These are phyloP conservation scores for Isichthys henryi DNA, from an alignment of 2,113 vertebrate species.

Conservation along the genomic window DNA sequence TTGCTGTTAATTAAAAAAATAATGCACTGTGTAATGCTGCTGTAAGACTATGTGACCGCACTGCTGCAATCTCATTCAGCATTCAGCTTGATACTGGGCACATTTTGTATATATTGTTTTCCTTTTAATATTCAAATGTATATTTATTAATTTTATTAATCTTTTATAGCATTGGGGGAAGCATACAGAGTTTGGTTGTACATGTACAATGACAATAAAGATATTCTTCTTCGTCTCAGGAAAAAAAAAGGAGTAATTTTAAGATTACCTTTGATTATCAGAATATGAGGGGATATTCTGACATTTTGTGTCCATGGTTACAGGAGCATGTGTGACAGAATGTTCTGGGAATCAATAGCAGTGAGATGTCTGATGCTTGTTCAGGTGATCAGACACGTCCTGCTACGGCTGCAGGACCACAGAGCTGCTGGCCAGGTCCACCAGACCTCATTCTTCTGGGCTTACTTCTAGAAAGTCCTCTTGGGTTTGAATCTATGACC, in stretches of 20 bases:
- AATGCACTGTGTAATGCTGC: background rate
- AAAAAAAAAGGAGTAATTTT: background rate
- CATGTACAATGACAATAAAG: background rate
- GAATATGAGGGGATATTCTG: background rate
- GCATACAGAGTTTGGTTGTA: background rate
- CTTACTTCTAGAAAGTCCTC: conserved; percentile 43
- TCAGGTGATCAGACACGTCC: background rate
- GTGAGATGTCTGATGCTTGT: background rate
- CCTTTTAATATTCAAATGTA: background rate
- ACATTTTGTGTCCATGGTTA: background rate
- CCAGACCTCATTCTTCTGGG: background rate
- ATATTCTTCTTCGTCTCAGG: background rate
- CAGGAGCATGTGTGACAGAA: background rate
- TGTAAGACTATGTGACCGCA: background rate
- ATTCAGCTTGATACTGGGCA: background rate
- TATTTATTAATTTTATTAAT: background rate
- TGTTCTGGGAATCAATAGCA: background rate
- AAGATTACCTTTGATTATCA: background rate
- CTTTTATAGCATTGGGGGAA: background rate
- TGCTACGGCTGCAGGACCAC: background rate
- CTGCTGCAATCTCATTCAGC: background rate
- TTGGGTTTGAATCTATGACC: conserved; percentile 62
- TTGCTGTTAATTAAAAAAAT: background rate
- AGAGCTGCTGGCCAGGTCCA: background rate
- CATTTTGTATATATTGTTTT: background rate